A percentile compares a stretch with the other conserved stretches of the same genome.
These are phyloP conservation scores for Drosophila watanabei DNA, from an alignment of 1,140 invertebrate species.

Conservation along the genomic window DNA sequence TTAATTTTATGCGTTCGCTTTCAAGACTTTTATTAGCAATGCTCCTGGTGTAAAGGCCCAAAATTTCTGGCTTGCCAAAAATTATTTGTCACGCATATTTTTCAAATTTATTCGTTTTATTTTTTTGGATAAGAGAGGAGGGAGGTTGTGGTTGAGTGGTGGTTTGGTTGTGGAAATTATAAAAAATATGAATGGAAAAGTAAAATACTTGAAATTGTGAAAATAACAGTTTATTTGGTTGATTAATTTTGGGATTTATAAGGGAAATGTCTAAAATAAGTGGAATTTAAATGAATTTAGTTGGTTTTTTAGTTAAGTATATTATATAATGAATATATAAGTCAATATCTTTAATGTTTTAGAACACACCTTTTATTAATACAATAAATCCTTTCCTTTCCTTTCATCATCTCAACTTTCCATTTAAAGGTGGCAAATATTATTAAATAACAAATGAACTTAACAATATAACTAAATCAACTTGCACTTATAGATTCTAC, in stretches of 20 bases:
- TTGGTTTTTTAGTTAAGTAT: background rate
- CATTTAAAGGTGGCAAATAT: too few species aligned
- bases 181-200: conserved; percentile 14
- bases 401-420: too few species aligned
- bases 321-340: background rate
- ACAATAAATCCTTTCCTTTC: too few species aligned
- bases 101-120: conserved; percentile 30
- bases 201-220: conserved; percentile 12
- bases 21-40: conserved; percentile 64
- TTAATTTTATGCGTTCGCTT: conserved; percentile 56
- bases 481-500: background rate
- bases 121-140: background rate
- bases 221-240: conserved; percentile 10
- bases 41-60: background rate
- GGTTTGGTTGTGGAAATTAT: background rate
- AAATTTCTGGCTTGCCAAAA: conserved; percentile 40
- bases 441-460: too few species aligned
- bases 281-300: too few species aligned
- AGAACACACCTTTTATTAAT: background rate
- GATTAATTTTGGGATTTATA: conserved; percentile 8
- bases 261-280: too few species aligned
- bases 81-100: conserved; percentile 61
- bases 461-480: background rate
- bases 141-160: conserved; percentile 13
- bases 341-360: background rate